Conservation (phyloP, 2,888 invertebrate species). For the Tinea pellionella region DNA sequence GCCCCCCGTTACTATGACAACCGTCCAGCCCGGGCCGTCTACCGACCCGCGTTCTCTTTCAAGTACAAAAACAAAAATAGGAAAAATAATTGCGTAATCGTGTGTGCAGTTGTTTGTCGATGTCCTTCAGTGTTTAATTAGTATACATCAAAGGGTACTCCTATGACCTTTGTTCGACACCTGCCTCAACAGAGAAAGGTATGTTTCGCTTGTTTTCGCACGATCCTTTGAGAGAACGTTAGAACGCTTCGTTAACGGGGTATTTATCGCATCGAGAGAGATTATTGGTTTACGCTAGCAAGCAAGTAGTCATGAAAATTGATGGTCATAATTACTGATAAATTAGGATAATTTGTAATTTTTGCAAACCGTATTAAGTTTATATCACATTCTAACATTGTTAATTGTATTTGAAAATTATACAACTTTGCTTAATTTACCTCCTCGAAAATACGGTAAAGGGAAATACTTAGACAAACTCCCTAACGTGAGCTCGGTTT, state of each 20-base stretch:
- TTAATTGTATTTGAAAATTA: neutral
- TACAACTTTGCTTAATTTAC: neutral
- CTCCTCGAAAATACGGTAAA: neutral
- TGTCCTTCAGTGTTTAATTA: conserved; percentile 2
- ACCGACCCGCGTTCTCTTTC: conserved; percentile 27
- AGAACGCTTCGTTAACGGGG: neutral
- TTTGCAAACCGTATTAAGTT: too few species aligned
- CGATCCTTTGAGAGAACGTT: neutral
- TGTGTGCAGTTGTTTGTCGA: conserved; percentile 23
- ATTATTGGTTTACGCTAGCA: neutral
- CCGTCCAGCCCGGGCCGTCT: conserved; percentile 56
- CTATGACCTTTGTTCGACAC: conserved; percentile 17
- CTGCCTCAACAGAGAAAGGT: conserved; percentile 29
- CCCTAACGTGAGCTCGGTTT: neutral
- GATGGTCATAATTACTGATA: too few species aligned
- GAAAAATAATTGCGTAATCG: conserved; percentile 62
- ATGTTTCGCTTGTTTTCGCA: conserved; percentile 20
- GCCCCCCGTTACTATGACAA: conserved; percentile 55
- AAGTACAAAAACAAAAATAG: conserved; percentile 35
- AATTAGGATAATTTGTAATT: too few species aligned
- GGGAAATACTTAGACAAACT: neutral
- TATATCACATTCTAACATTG: too few species aligned
- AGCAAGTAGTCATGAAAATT: neutral
- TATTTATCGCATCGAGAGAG: too few species aligned
- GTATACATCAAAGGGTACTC: conserved; percentile 36